A percentile compares a stretch with the other conserved stretches of the same genome.
Conservation (phyloP, 2,113 vertebrate genomes). For the Sisor rabdophorus region DNA sequence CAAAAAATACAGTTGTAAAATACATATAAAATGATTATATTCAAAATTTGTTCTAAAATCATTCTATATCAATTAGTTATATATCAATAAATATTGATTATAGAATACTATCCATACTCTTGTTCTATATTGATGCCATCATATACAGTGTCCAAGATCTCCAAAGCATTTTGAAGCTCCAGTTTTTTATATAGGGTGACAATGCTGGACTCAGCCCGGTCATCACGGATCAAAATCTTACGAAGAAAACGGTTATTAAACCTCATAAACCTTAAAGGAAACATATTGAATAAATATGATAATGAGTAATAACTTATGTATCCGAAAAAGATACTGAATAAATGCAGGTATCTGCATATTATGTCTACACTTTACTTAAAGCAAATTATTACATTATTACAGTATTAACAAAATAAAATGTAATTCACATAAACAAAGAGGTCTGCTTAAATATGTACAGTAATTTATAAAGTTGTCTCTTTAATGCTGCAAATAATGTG, state of each 20-base stretch:
- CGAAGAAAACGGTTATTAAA: conserved; percentile 87
- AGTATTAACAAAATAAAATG: too few species aligned
- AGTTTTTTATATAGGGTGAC: conserved; percentile 92
- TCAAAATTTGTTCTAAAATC: too few species aligned
- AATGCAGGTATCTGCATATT: too few species aligned
- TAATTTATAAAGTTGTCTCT: too few species aligned
- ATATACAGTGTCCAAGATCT: conserved; percentile 79
- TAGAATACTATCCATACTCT: conserved; percentile 65
- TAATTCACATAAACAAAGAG: too few species aligned
- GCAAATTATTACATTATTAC: too few species aligned
- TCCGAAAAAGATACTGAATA: too few species aligned
- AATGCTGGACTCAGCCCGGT: conserved; percentile 84
- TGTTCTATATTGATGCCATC: conserved; percentile 68
- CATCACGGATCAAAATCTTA: conserved; percentile 81
- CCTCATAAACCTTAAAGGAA: conserved; percentile 81
- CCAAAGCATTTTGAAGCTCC: conserved; percentile 88
- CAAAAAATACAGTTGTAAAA: conserved; percentile 1
- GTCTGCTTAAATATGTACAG: too few species aligned
- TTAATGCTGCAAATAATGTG: too few species aligned
- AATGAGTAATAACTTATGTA: background rate
- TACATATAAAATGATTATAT: background rate
- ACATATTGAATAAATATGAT: background rate
- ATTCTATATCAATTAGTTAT: too few species aligned
- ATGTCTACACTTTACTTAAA: too few species aligned
- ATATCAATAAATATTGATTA: background rate